phyloP scores from a whole-genome alignment of 2,888 invertebrate genomes.

The Pseudoips prasinana region DNA sequence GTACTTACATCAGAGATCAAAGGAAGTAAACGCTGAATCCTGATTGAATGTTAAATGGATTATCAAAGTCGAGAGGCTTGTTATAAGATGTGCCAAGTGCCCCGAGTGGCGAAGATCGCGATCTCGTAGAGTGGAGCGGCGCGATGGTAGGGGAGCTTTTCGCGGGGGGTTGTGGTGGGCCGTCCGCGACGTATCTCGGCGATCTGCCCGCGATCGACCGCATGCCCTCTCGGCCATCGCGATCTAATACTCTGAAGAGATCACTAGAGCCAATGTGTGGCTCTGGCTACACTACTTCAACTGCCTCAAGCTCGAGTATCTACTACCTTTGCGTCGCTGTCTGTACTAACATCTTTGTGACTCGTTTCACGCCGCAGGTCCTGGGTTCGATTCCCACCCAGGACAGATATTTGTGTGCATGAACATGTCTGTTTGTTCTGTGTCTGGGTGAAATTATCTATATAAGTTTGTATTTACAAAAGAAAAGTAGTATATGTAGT shows the following conservation, averaged over 20 bases:
- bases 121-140: conserved; percentile 40
- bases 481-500: too few relatives aligned
- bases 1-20: conserved; percentile 40
- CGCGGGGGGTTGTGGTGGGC: conserved; percentile 33
- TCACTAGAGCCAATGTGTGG: conserved; percentile 43
- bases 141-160: conserved; percentile 42
- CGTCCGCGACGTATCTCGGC: conserved; percentile 61
- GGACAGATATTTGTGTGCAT: too few relatives aligned
- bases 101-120: conserved; percentile 55
- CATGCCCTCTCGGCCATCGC: conserved; percentile 48
- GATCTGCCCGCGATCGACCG: conserved; percentile 61
- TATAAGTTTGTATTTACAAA: too few relatives aligned
- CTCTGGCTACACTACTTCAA: conserved; percentile 29
- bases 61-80: conserved; percentile 48
- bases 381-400: too few relatives aligned
- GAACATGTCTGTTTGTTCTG: too few relatives aligned
- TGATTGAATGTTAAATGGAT: conserved; percentile 53
- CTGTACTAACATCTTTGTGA: too few relatives aligned
- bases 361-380: too few relatives aligned
- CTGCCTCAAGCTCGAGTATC: conserved; percentile 20
- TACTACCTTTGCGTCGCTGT: too few relatives aligned
- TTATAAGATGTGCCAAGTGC: conserved; percentile 59
- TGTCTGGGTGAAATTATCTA: too few relatives aligned
- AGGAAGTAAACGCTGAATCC: conserved; percentile 42
- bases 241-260: conserved; percentile 46